phyloP scores from a whole-genome alignment of 2,113 vertebrate genomes.

The Panthera leo region DNA sequence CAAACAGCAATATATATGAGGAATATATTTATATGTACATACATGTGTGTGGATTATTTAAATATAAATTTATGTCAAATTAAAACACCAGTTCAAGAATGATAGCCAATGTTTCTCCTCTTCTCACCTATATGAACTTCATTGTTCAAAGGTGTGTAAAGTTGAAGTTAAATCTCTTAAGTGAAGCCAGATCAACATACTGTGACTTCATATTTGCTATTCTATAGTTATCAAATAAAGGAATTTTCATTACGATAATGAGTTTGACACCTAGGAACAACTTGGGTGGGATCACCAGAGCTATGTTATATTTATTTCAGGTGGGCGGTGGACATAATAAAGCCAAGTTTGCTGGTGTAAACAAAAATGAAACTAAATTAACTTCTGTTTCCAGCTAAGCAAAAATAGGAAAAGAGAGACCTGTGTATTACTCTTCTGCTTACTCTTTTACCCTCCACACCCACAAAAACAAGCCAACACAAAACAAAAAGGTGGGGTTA shows the following conservation, averaged over 20 bases:
- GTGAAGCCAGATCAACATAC: not conserved
- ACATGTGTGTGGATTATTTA: not conserved
- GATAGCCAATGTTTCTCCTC: not conserved
- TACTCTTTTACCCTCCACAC: not conserved
- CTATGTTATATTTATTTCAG: not conserved
- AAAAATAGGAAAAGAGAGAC: slow-evolving; percentile 39
- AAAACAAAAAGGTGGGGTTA: not conserved
- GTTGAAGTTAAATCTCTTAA: not conserved
- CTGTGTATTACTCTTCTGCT: not conserved
- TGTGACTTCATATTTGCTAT: not conserved
- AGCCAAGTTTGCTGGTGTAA: slow-evolving; percentile 52
- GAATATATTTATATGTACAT: not conserved
- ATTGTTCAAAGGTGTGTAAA: not conserved
- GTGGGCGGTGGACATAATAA: slow-evolving; percentile 34
- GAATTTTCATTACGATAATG: not conserved
- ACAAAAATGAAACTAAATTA: slow-evolving; percentile 76
- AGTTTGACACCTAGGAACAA: not conserved
- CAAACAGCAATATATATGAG: not conserved
- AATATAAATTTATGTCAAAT: not conserved
- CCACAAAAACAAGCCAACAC: not conserved
- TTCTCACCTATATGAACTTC: not conserved
- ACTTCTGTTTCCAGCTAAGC: slow-evolving; percentile 52
- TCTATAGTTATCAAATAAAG: not conserved
- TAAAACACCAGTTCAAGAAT: not conserved
- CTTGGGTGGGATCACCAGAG: not conserved